These are phyloP conservation scores for Aplodontia rufa DNA, from an alignment of 2,113 vertebrate genomes.

Conservation along the genomic window DNA sequence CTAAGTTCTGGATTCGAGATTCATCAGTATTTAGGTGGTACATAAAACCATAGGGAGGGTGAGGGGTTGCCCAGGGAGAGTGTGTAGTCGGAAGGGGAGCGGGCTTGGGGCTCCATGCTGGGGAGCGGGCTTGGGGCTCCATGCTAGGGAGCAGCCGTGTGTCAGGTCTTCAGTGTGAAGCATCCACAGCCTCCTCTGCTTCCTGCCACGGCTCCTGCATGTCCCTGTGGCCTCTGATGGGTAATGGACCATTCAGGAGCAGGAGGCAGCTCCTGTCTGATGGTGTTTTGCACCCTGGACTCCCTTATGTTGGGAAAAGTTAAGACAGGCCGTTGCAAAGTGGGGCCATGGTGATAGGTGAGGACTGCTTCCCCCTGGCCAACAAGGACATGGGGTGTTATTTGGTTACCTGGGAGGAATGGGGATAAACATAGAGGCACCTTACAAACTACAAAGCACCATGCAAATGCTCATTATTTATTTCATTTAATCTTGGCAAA, in stretches of 20 bases:
- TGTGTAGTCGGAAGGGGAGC: background rate
- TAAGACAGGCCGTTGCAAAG: background rate
- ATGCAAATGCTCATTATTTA: background rate
- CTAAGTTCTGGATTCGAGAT: background rate
- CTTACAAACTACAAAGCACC: background rate
- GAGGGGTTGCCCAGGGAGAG: background rate
- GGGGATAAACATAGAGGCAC: fast-evolving
- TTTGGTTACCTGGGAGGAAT: background rate
- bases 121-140: background rate
- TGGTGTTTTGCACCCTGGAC: background rate
- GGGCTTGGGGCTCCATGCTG: background rate
- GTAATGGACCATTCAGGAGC: background rate
- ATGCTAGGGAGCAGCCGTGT: background rate
- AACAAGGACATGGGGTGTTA: background rate
- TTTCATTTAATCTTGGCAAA: background rate
- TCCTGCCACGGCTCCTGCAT: background rate
- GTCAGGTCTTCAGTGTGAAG: background rate
- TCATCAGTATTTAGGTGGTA: background rate
- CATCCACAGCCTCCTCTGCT: background rate
- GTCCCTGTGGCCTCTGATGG: background rate
- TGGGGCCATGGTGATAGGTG: fast-evolving
- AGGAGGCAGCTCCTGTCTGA: background rate
- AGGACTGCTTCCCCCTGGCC: background rate
- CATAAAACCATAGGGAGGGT: background rate
- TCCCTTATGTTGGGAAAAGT: background rate